Conservation (phyloP, 2,113 vertebrate species). For the Menura novaehollandiae region DNA sequence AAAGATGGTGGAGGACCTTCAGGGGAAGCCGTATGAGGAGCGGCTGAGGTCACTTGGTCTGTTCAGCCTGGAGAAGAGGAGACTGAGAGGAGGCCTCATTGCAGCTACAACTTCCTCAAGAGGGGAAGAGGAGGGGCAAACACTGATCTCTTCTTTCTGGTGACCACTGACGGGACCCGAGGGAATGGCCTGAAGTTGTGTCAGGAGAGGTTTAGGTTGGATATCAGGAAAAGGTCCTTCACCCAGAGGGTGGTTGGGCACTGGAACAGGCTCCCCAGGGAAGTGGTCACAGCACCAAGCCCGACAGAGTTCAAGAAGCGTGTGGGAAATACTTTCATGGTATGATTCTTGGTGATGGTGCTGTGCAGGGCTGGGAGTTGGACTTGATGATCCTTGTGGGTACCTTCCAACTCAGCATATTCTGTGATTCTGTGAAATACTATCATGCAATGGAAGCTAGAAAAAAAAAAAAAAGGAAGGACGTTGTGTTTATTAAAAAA, state of each 20-base stretch:
- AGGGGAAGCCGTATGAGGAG: not conserved
- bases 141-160: not conserved
- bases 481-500: not conserved
- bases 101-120: not conserved
- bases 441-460: not conserved
- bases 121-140: not conserved
- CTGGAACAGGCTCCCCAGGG: not conserved
- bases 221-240: not conserved
- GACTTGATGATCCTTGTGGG: not conserved
- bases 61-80: not conserved
- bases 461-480: not conserved
- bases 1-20: not conserved
- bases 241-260: not conserved
- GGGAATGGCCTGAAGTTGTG: not conserved
- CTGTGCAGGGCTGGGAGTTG: not conserved
- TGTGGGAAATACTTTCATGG: not conserved
- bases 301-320: not conserved
- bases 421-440: not conserved
- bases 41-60: not conserved
- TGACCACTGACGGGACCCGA: accelerated
- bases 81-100: not conserved
- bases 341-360: not conserved
- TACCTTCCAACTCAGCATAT: not conserved
- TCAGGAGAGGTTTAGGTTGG: not conserved
- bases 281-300: not conserved